Evolutionary conservation across 1,140 invertebrate genomes (phyloP), one percentile per base, ranked within the genome.

Genomic region (Cepaea nemoralis): DNA sequence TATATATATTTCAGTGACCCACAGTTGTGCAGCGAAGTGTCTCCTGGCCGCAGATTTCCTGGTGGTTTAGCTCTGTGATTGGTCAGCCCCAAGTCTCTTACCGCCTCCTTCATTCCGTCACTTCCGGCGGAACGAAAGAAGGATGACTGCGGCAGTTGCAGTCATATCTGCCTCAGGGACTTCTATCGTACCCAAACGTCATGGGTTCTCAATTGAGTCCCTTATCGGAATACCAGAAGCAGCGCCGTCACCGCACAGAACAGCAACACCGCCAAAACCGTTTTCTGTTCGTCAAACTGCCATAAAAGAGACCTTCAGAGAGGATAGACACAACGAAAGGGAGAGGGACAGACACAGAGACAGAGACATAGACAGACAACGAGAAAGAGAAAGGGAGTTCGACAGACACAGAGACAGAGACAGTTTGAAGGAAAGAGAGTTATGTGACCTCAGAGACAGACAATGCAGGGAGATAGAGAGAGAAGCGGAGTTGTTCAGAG

Each of bases 191-290:
- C 82, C 82, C 48, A 85, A 83, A 66, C 71, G 82, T 14, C 82
- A 83, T 70, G 80, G 84, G 5, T 85, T 85, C 73, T 85, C 84
- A 31, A 85, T 85, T 76, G 84, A 85, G n/a, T 83, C 84, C 10
- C 63, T 85, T 19, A 83, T 85, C 31, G 84, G 84, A 12, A 76
- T 59, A 0, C 40, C 71, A n/a, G 84, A 83, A 35, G 40, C 74
- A 66, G 63, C 71, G 35, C 55, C 73, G 63, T 16, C 73, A 48
- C 22, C 55, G 8, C 3, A 40, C 0, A 6, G 42, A 35, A 31
- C 78, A 16, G 37, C 40, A 1, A 39, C 76, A 31, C 77, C 45
- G n/a, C 37, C 70, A 66, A 39, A 37, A 50, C 50, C 80, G n/a
- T 45, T 42, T 66, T 39, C 80, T n/a, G 39, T 71, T 24, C 66